Conservation (phyloP, 2,888 invertebrate species). For the Branchipolynoe longqiensis region DNA sequence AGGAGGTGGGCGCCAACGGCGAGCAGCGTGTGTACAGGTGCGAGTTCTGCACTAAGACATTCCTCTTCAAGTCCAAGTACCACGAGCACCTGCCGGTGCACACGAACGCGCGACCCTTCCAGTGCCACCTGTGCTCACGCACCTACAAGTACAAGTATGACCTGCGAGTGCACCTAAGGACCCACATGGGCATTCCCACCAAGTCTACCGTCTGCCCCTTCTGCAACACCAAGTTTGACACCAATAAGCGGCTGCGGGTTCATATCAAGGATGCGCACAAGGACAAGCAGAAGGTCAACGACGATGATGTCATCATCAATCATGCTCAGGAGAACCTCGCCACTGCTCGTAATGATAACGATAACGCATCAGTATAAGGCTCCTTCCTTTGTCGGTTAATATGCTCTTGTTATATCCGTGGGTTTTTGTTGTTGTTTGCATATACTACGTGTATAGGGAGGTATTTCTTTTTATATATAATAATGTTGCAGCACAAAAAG, state of each 20-base stretch:
- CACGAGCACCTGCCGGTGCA: slow-evolving; percentile 72
- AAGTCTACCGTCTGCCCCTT: slow-evolving; percentile 72
- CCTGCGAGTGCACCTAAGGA: slow-evolving; percentile 70
- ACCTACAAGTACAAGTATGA: slow-evolving; percentile 73
- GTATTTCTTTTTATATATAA: no score
- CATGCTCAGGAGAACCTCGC: not conserved
- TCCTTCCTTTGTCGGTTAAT: no score
- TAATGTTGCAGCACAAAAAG: no score
- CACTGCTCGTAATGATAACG: no score
- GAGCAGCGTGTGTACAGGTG: slow-evolving; percentile 68
- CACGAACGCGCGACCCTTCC: slow-evolving; percentile 70
- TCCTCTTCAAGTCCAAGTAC: slow-evolving; percentile 71
- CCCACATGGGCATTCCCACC: slow-evolving; percentile 71
- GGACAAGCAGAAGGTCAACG: slow-evolving; percentile 66
- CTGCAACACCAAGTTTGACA: slow-evolving; percentile 68
- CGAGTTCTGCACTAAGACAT: slow-evolving; percentile 69
- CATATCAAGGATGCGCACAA: slow-evolving; percentile 68
- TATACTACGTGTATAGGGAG: no score
- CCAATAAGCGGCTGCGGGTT: slow-evolving; percentile 68
- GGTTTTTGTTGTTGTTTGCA: no score
- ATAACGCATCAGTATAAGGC: no score
- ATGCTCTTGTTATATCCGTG: no score
- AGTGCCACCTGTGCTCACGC: slow-evolving; percentile 70
- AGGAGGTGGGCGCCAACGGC: slow-evolving; percentile 36
- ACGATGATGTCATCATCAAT: slow-evolving; percentile 65